Base-by-base conservation (phyloP, 2,113 vertebrate species). In the Regulus satrapa region DNA sequence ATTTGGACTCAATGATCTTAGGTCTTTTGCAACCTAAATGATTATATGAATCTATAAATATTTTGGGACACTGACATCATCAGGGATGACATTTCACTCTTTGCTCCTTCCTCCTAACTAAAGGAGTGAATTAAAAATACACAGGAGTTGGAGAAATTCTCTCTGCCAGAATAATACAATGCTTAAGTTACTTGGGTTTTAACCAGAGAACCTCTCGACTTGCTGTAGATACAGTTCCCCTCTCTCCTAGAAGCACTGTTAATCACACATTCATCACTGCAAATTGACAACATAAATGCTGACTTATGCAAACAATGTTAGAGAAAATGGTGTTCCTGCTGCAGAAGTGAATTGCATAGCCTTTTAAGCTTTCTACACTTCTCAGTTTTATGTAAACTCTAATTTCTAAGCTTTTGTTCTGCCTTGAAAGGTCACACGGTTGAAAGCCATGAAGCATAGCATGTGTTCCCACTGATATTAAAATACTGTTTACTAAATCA, bases 271-370 rank as follows among this genome's bases (percentile, higher is more conserved):
- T 93, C 82, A 88, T 95, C 95, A 87, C 81, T 34, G 52, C 71
- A 92, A 95, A 95, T 24, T 95, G 96, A 94, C 95, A 96, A 82
- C 78, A 88, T 95, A 97, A 97, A 95, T 89, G 95, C 91, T 96
- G 95, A 94, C 85, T 95, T 80, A 75, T 73, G 91, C 63, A 93
- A 95, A 95, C 87, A 94, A 31, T 38, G 69, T 83, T 94, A 76
- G 64, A 92, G 91, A 93, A 96, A 97, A 95, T 73, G 43, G 94
- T 90, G 75, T 86, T 95, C 96, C 93, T 90, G 87, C 64, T 76
- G 86, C 87, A 94, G 67, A 85, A 97, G 85, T 84, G 92, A 96
- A 93, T 95, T 90, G 69, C 56, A 75, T 72, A 96, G 85, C 89
- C 89, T 90, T 96, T 94, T 91, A 90, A 83, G 92, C 87, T 83